Conservation (phyloP, 2,797 vertebrate genomes). For the Otus scops region DNA sequence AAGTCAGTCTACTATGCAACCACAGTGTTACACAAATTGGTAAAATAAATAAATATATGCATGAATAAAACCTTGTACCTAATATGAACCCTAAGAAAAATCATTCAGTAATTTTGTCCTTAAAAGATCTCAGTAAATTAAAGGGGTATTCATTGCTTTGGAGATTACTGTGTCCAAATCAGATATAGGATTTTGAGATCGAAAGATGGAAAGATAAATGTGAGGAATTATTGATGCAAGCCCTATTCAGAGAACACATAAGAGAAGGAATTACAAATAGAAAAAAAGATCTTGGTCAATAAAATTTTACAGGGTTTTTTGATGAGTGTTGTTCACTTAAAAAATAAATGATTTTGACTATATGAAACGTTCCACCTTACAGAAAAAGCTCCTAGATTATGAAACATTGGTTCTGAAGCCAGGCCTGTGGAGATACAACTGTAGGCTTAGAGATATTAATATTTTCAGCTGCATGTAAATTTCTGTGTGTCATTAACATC, state of each 20-base stretch:
- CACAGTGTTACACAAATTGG: background rate
- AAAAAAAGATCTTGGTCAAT: background rate
- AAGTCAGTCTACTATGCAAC: background rate
- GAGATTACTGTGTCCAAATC: background rate
- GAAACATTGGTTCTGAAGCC: slow-evolving; percentile 69
- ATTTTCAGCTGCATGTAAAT: slow-evolving; percentile 80
- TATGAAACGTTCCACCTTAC: slow-evolving; percentile 33
- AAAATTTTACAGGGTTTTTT: slow-evolving; percentile 7
- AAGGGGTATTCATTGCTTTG: slow-evolving; percentile 19
- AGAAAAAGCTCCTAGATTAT: slow-evolving; percentile 48
- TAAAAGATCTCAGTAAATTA: slow-evolving; percentile 42
- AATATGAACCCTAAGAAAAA: background rate
- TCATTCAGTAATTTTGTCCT: background rate
- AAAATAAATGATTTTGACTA: background rate
- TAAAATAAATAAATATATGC: background rate
- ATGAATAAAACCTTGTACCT: background rate
- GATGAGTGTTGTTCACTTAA: background rate
- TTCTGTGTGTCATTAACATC: slow-evolving; percentile 81
- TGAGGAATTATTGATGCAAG: background rate
- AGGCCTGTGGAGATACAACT: slow-evolving; percentile 71
- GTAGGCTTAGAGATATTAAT: slow-evolving; percentile 75
- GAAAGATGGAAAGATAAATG: background rate
- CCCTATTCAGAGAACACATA: background rate
- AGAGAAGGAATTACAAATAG: background rate
- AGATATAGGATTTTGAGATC: background rate